phyloP scores from a whole-genome alignment of 1,140 invertebrate genomes.

The Drosophila tani region DNA sequence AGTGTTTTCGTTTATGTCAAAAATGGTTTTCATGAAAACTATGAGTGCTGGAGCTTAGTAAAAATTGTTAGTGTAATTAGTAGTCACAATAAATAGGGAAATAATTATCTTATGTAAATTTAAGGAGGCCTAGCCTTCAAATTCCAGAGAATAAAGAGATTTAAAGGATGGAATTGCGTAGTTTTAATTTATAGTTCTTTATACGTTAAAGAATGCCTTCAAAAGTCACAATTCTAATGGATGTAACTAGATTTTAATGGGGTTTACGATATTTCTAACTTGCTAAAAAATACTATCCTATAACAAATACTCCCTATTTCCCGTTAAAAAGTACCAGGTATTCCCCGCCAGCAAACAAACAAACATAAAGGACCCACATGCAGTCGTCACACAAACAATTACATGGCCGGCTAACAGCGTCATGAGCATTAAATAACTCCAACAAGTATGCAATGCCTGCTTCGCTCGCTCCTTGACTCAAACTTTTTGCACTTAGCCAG shows the following conservation, averaged over 20 bases:
- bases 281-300: too few relatives aligned
- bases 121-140: too few relatives aligned
- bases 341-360: slow-evolving; percentile 15
- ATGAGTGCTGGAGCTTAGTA: not conserved
- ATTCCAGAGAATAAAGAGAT: not conserved
- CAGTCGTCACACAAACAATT: slow-evolving; percentile 63
- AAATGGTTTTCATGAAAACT: not conserved
- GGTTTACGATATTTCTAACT: too few relatives aligned
- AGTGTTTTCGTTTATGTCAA: not conserved
- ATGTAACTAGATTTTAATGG: not conserved
- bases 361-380: slow-evolving; percentile 10
- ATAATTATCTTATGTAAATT: not conserved
- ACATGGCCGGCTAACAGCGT: slow-evolving; percentile 67
- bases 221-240: too few relatives aligned
- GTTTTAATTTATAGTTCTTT: too few relatives aligned
- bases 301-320: not conserved
- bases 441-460: slow-evolving; percentile 70
- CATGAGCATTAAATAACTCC: slow-evolving; percentile 80
- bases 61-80: not conserved
- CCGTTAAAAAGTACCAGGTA: not conserved
- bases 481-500: slow-evolving; percentile 52
- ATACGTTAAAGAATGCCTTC: too few relatives aligned
- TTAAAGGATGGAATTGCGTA: too few relatives aligned
- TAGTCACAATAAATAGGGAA: too few relatives aligned
- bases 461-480: slow-evolving; percentile 23